Base-by-base conservation (phyloP, 2,797 vertebrate species). In the Danio choprae region DNA sequence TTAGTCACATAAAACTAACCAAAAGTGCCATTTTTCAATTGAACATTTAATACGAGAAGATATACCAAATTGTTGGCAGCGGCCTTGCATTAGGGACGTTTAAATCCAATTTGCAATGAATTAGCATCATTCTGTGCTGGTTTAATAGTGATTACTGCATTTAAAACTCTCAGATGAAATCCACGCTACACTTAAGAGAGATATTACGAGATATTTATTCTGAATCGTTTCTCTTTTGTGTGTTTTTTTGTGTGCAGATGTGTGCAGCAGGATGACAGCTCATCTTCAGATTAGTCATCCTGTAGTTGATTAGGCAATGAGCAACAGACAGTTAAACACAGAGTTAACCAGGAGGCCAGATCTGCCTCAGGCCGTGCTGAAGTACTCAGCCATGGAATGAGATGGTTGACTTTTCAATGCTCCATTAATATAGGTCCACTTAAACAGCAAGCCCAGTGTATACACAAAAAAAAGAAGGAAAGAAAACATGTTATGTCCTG, bases 231-330 rank as follows among this genome's bases (percentile, higher is more conserved):
- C n/a, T 11, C 7, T 7, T 38, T 58, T 44, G 59, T 48, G 44
- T 36, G 44, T 60, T 48, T 59, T 58, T 60, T 46, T 13, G 48
- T 13, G 48, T 77, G 29, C 55, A 73, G 40, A 62, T 13, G 51
- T 83, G 79, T 81, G 53, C 89, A 89, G 84, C 91, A 88, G 89
- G 89, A 89, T 89, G 83, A 4, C 86, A 89, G 87, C 86, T 76
- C 89, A 88, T 92, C 91, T 90, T 90, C 89, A 91, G 84, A 89
- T 89, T 90, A 91, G 88, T 87, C 90, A 88, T 89, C 76, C 62
- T 82, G 84, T 36, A 77, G 80, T 80, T 83, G 85, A 85, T 89
- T 85, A 88, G 82, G 68, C 83, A 82, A 70, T 75, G 77, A 85
- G 84, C 56, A 72, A 80, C 81, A 74, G 80, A 74, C 74, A 77